phyloP scores from a whole-genome alignment of 1,140 invertebrate genomes.

The Aphidius ervi region DNA sequence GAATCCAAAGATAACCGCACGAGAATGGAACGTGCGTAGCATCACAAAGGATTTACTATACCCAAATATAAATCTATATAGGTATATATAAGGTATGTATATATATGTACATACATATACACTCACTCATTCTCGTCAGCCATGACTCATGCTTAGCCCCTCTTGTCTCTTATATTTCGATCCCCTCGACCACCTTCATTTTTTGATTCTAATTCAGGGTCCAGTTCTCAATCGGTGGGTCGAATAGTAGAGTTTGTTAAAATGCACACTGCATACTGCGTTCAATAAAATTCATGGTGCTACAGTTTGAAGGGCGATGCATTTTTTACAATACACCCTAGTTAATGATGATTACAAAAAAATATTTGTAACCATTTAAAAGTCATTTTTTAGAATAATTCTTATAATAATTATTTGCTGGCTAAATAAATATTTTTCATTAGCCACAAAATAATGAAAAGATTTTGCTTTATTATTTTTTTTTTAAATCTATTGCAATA shows the following conservation, averaged over 20 bases:
- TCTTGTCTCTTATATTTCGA: conserved; percentile 1
- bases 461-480: too few species aligned
- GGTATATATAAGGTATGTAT: background rate
- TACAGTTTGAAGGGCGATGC: too few species aligned
- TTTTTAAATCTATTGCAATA: too few species aligned
- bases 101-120: background rate
- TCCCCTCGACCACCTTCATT: background rate
- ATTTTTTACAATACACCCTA: too few species aligned
- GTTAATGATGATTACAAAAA: too few species aligned
- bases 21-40: conserved; percentile 25
- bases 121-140: conserved; percentile 14
- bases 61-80: background rate
- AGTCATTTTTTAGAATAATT: too few species aligned
- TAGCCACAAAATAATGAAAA: too few species aligned
- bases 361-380: too few species aligned
- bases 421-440: too few species aligned
- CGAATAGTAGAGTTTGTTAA: background rate
- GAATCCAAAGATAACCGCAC: conserved; percentile 13
- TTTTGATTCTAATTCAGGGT: conserved; percentile 19
- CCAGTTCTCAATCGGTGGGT: conserved; percentile 9
- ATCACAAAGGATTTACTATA: conserved; percentile 17
- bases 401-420: too few species aligned
- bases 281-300: too few species aligned
- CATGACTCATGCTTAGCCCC: conserved; percentile 22
- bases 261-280: too few species aligned